Evolutionary conservation across 2,113 vertebrate species (phyloP).

Genomic region (Grantiella picta): DNA sequence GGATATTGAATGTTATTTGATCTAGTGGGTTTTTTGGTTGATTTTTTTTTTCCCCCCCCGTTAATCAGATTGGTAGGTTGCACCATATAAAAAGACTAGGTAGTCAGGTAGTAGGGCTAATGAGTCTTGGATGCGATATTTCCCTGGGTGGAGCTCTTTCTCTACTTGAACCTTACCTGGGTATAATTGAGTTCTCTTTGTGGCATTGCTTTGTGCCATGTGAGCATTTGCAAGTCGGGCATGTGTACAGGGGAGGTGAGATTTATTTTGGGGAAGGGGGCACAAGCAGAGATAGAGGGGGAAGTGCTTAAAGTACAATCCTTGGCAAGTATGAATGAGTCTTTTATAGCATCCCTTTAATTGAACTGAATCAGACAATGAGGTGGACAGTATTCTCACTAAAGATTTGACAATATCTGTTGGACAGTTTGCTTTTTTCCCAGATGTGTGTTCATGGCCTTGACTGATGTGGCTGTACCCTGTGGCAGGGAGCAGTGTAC

Average conservation of each 20-base stretch:
- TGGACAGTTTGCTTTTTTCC: not conserved
- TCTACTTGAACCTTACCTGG: not conserved
- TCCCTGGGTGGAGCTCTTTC: not conserved
- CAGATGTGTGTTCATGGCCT: accelerated
- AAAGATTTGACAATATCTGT: not conserved
- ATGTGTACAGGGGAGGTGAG: not conserved
- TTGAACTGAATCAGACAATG: not conserved
- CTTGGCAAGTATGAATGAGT: not conserved
- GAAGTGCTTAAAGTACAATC: not conserved
- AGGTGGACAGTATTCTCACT: not conserved
- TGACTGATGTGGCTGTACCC: not conserved
- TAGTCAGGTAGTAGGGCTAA: not conserved
- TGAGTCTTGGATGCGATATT: not conserved
- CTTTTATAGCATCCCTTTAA: not conserved
- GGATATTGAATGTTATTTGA: not conserved
- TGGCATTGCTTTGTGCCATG: not conserved
- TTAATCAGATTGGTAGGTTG: not conserved
- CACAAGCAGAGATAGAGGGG: not conserved
- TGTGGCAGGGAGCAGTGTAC: not conserved
- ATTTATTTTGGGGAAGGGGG: not conserved
- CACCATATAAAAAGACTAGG: not conserved
- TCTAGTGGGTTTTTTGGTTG: not conserved
- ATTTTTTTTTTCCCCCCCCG: not conserved
- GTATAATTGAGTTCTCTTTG: not conserved
- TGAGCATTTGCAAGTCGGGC: not conserved